These are phyloP conservation scores for Hylyphantes graminicola DNA, from an alignment of 1,140 invertebrate genomes.

Conservation along the genomic window DNA sequence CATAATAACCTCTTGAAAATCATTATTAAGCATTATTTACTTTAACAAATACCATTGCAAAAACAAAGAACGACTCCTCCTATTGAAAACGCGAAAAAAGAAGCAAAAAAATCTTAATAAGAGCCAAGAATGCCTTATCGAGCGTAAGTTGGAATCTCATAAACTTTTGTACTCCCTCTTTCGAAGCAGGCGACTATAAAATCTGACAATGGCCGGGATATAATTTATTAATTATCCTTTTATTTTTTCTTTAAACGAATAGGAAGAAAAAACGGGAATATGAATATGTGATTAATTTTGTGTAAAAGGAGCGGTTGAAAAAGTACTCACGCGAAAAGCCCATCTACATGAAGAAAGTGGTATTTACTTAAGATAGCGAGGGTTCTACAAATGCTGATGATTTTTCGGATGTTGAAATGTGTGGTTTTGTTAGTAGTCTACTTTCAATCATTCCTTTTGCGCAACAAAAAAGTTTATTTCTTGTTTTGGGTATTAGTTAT, in stretches of 20 bases:
- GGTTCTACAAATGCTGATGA: no score
- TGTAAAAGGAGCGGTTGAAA: conserved; percentile 42
- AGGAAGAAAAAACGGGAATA: conserved; percentile 14
- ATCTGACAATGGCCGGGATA: conserved; percentile 47
- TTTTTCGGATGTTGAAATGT: no score
- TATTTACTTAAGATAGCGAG: background rate
- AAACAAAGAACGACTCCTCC: no score
- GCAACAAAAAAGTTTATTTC: no score
- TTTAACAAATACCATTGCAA: no score
- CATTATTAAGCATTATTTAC: no score
- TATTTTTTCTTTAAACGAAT: conserved; percentile 47
- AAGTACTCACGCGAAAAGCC: background rate
- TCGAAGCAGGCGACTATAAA: conserved; percentile 46
- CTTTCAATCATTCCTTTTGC: no score
- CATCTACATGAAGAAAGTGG: background rate
- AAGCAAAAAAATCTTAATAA: conserved; percentile 6
- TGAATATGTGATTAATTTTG: conserved; percentile 56
- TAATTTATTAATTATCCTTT: conserved; percentile 53
- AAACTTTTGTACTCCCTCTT: conserved; percentile 19
- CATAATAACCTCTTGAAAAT: no score
- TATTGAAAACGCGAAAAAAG: background rate
- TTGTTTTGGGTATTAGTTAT: no score
- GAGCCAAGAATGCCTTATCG: background rate
- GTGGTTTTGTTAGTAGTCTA: no score
- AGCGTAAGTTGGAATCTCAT: conserved; percentile 33